Base-by-base conservation (phyloP, 2,113 vertebrate species). In the Lepisosteus osseus region DNA sequence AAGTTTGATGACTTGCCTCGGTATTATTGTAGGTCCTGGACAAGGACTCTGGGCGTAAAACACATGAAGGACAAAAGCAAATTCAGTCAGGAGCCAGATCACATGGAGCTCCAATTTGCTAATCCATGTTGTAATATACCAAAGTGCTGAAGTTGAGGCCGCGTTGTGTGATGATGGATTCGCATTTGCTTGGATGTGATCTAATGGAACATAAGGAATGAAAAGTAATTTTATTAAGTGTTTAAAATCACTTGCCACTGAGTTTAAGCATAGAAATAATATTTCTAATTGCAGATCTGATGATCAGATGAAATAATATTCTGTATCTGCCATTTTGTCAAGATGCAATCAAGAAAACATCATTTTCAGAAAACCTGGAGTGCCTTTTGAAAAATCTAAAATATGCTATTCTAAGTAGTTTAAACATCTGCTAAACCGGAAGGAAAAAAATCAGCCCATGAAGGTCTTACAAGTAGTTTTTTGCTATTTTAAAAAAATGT, bases 31-130 rank as follows among this genome's bases (percentile, higher is more conserved):
- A 45, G 59, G 65, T 71, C 69, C 72, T 59, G 64, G 61, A 72
- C 40, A 59, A 47, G 68, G 72, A 74, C 68, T 74, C 74, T 15
- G 65, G 65, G 54, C 70, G 45, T 13, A 45, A 72, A 61, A 75
- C 3, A 66, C 45, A 44, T 77, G 77, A 79, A 80, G 77, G 81
- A 71, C 65, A 56, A 77, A 70, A 29, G 64, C 54, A 67, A 73
- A 79, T 78, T 72, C 12, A 75, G 47, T 80, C 78, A 72, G 44
- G n/a, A 73, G 69, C 61, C 7, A 65, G 47, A 70, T 54, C 72
- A 77, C 44, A 56, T 66, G 65, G 59, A 41, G 12, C 64, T 54
- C 8, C 57, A 4, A 12, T 59, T 56, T 62, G 51, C 70, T 75
- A 71, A 73, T 73, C 68, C 68, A 67, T 3, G 54, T 67, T 41